phyloP scores from a whole-genome alignment of 2,797 vertebrate species.

The Pelochelys cantorii region DNA sequence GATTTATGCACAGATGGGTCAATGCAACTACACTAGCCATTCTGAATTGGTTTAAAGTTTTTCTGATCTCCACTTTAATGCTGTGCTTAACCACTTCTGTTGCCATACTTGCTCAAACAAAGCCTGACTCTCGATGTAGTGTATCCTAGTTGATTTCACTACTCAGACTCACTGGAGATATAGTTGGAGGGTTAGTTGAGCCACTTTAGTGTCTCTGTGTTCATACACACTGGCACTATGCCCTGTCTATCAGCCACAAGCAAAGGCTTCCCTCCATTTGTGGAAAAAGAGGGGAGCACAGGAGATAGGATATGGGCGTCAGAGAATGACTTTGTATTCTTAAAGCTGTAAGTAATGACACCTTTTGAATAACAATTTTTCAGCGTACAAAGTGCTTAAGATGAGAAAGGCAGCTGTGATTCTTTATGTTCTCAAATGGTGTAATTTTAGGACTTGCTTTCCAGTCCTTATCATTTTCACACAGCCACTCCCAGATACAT shows the following conservation, averaged over 20 bases:
- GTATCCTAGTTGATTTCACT: background rate
- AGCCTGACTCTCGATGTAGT: background rate
- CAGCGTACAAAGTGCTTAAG: background rate
- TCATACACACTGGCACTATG: background rate
- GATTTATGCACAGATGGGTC: background rate
- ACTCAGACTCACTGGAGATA: background rate
- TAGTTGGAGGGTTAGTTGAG: background rate
- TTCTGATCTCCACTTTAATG: background rate
- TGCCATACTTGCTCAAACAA: background rate
- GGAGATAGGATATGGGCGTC: background rate
- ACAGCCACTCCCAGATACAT: background rate
- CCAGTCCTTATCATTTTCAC: background rate
- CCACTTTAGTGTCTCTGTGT: background rate
- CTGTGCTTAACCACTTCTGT: background rate
- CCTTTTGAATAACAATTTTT: constrained; percentile 23
- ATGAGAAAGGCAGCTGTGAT: background rate
- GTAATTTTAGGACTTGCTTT: background rate
- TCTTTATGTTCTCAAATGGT: background rate
- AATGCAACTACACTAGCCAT: background rate
- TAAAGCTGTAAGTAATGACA: constrained; percentile 17
- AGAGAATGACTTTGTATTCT: background rate
- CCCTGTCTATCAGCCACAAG: background rate
- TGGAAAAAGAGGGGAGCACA: background rate
- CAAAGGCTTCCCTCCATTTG: background rate
- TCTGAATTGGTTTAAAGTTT: background rate